phyloP scores from a whole-genome alignment of 1,140 invertebrate species.

The Lordiphosa mommai region DNA sequence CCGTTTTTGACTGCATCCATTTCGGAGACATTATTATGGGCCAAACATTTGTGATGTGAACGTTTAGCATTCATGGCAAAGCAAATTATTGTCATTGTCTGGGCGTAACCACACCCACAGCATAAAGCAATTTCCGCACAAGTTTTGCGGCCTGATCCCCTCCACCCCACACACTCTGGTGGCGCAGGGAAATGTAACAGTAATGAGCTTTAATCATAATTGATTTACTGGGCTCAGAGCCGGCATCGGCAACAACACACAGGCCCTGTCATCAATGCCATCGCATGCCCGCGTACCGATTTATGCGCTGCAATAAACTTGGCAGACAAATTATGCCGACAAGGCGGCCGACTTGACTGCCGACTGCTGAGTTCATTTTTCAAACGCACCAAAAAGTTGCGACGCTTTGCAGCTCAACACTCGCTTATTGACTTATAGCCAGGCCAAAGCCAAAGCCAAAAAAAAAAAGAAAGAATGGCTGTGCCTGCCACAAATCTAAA shows the following conservation, averaged over 20 bases:
- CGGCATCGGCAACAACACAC: neutral
- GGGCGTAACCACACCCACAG: constrained; percentile 44
- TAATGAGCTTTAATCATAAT: constrained; percentile 78
- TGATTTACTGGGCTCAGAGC: constrained; percentile 56
- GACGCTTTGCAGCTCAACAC: constrained; percentile 67
- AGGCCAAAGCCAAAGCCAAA: constrained; percentile 12
- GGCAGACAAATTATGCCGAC: constrained; percentile 61
- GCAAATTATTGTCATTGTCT: constrained; percentile 69
- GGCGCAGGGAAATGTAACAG: constrained; percentile 40
- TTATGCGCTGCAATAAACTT: constrained; percentile 70
- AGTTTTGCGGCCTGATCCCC: constrained; percentile 43
- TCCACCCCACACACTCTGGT: constrained; percentile 21
- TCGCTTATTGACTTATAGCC: constrained; percentile 70
- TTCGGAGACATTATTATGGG: no score
- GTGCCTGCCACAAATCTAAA: constrained; percentile 33
- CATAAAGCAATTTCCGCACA: constrained; percentile 57
- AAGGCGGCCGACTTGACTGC: constrained; percentile 19
- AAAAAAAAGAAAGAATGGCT: neutral
- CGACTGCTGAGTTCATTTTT: constrained; percentile 59
- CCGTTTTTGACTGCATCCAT: constrained; percentile 25
- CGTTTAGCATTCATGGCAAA: constrained; percentile 51
- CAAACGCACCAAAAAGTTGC: constrained; percentile 42
- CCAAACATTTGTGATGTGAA: constrained; percentile 8
- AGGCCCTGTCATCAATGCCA: constrained; percentile 49
- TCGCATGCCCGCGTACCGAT: constrained; percentile 35